Evolutionary conservation across 2,797 vertebrate genomes (phyloP).

Genomic region (Poecile montanus): DNA sequence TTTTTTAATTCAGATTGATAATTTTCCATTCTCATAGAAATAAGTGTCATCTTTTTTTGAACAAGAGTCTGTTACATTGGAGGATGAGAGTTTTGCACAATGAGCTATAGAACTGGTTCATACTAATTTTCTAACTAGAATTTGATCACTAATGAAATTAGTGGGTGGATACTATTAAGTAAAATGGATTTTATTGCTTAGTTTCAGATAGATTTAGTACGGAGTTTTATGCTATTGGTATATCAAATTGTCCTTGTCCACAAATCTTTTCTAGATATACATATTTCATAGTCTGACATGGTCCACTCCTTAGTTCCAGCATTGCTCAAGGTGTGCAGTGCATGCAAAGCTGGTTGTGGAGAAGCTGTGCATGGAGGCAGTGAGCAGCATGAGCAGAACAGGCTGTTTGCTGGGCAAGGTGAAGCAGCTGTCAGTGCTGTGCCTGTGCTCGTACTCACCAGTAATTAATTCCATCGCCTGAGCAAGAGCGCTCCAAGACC

Average conservation of each 20-base stretch:
- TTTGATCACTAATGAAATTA: background rate
- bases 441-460: background rate
- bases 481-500: background rate
- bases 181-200: background rate
- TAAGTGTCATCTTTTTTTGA: background rate
- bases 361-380: background rate
- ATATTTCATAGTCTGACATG: background rate
- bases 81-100: background rate
- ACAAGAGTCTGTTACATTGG: background rate
- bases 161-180: background rate
- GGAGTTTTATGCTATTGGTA: background rate
- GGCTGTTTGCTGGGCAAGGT: background rate
- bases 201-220: background rate
- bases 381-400: background rate
- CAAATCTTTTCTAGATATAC: background rate
- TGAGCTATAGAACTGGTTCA: background rate
- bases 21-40: background rate
- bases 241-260: background rate
- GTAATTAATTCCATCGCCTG: background rate
- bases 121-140: background rate
- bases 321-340: background rate
- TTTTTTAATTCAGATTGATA: background rate
- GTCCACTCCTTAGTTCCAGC: fast-evolving
- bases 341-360: background rate
- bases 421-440: background rate